A percentile compares a stretch with the other conserved stretches of the same genome.
These are phyloP conservation scores for Condylura cristata DNA, from an alignment of 2,113 vertebrate species.

Conservation along the genomic window DNA sequence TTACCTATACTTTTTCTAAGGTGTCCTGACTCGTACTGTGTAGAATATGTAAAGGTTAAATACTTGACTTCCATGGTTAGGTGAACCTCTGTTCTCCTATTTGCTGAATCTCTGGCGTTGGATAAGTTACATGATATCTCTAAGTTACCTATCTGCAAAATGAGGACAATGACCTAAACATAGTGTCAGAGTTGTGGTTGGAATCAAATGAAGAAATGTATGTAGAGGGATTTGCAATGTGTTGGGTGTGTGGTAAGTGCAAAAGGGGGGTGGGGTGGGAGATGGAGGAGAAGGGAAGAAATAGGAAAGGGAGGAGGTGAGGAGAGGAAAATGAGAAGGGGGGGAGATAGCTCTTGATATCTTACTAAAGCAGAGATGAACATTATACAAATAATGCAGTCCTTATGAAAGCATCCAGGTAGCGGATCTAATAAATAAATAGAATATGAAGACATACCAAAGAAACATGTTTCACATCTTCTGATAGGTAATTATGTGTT, in stretches of 20 bases:
- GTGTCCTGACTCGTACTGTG: not conserved
- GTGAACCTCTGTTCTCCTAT: not conserved
- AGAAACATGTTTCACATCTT: not conserved
- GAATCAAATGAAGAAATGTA: not conserved
- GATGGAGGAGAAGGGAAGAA: too few relatives aligned
- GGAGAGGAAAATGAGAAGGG: too few relatives aligned
- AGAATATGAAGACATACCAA: not conserved
- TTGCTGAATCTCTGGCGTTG: not conserved
- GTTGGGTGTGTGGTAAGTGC: not conserved
- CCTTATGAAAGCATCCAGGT: not conserved
- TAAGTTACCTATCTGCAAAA: not conserved
- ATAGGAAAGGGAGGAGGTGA: too few relatives aligned
- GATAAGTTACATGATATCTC: not conserved
- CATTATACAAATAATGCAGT: not conserved
- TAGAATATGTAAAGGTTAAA: not conserved
- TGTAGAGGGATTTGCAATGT: not conserved
- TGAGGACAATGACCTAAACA: not conserved
- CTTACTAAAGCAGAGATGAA: not conserved
- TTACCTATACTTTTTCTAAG: not conserved
- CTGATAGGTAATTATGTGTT: not conserved
- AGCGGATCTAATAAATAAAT: not conserved
- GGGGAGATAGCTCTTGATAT: not conserved
- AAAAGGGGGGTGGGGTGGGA: too few relatives aligned
- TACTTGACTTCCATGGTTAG: not conserved
- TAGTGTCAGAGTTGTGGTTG: not conserved